Conservation (phyloP, 1,140 invertebrate species). For the Drosophila azteca region DNA sequence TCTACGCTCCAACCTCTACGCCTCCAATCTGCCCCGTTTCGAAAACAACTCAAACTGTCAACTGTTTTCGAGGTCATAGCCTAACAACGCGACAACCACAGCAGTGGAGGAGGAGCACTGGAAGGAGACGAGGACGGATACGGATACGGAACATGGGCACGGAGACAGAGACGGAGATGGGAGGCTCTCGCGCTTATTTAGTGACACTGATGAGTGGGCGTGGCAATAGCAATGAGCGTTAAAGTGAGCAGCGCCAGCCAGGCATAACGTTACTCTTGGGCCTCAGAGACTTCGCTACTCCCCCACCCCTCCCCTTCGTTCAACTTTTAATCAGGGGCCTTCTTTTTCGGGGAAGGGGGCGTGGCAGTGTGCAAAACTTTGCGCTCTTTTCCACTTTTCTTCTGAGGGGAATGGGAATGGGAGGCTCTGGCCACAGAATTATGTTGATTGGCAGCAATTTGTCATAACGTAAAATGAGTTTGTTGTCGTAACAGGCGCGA, state of each 20-base stretch:
- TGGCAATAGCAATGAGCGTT: slow-evolving; percentile 77
- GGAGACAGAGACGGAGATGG: background rate
- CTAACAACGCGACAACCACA: slow-evolving; percentile 60
- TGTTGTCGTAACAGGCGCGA: slow-evolving; percentile 80
- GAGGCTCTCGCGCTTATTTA: slow-evolving; percentile 45
- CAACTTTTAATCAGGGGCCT: slow-evolving; percentile 12
- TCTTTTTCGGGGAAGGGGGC: slow-evolving; percentile 11
- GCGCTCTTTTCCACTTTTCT: slow-evolving; percentile 28
- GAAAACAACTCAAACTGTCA: slow-evolving; percentile 75
- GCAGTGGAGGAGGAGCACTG: background rate
- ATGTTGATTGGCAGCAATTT: slow-evolving; percentile 82
- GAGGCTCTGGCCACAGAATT: slow-evolving; percentile 57
- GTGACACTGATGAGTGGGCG: slow-evolving; percentile 75
- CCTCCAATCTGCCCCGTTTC: slow-evolving; percentile 32
- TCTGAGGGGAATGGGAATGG: background rate
- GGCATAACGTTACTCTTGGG: slow-evolving; percentile 62
- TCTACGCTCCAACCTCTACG: too few relatives aligned
- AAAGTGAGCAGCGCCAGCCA: slow-evolving; percentile 76
- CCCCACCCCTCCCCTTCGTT: background rate
- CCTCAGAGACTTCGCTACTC: slow-evolving; percentile 1
- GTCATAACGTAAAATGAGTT: slow-evolving; percentile 80
- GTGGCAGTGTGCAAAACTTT: slow-evolving; percentile 46
- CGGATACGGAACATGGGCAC: background rate
- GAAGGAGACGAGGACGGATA: background rate
- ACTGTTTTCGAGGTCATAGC: slow-evolving; percentile 79